A percentile compares a stretch with the other conserved stretches of the same genome.
Evolutionary conservation across 2,888 invertebrate genomes (phyloP).

Genomic region (Eupithecia subumbrata): DNA sequence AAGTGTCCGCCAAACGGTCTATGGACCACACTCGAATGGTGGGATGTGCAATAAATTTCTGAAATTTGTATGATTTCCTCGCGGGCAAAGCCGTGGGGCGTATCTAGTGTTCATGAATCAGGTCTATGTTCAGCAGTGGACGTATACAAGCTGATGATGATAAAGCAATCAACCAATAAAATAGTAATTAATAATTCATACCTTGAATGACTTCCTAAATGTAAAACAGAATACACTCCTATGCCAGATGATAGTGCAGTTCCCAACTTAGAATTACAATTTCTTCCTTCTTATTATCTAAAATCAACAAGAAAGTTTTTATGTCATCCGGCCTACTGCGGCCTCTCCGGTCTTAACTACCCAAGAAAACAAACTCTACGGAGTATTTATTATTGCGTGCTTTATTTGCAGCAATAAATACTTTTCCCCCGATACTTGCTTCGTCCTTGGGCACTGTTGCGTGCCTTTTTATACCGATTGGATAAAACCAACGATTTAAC

Average conservation of each 20-base stretch:
- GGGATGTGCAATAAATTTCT: too few species aligned
- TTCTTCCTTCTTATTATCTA: neutral
- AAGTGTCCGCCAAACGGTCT: neutral
- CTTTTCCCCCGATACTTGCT: conserved; percentile 31
- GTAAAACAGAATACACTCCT: neutral
- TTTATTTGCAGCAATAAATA: conserved; percentile 37
- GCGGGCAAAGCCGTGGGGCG: too few species aligned
- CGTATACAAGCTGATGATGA: neutral
- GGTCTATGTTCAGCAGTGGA: too few species aligned
- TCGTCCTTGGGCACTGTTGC: conserved; percentile 36
- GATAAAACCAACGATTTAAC: conserved; percentile 30
- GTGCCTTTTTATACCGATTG: conserved; percentile 36
- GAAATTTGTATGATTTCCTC: too few species aligned
- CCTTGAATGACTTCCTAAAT: neutral
- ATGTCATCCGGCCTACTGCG: neutral
- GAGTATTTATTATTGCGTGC: conserved; percentile 37
- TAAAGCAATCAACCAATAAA: neutral
- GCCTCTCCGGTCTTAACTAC: neutral
- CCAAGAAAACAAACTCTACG: conserved; percentile 14
- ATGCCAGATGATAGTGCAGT: neutral
- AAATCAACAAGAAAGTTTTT: neutral
- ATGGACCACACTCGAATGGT: neutral
- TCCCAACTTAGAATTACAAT: neutral
- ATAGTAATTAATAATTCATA: neutral
- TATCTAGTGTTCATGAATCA: too few species aligned